A percentile compares a stretch with the other conserved stretches of the same genome.
These are phyloP conservation scores for Drosophila ezoana DNA, from an alignment of 2,888 invertebrate species.

Conservation along the genomic window DNA sequence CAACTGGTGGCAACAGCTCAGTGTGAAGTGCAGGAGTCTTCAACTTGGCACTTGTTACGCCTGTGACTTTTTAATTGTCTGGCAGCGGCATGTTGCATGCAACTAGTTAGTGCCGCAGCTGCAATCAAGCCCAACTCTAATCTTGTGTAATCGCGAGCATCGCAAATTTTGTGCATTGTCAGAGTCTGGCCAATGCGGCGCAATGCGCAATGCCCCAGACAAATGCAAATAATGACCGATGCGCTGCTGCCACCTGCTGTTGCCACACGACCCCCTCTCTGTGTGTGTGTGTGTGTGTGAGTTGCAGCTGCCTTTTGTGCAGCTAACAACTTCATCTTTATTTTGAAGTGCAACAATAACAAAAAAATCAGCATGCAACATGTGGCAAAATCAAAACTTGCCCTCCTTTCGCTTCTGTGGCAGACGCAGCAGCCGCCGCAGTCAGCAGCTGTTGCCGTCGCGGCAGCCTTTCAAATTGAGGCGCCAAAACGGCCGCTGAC, in stretches of 20 bases:
- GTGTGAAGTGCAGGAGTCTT: slow-evolving; percentile 55
- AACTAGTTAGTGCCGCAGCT: slow-evolving; percentile 44
- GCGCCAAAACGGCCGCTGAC: slow-evolving; percentile 51
- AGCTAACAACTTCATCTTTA: slow-evolving; percentile 42
- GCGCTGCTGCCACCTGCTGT: slow-evolving; percentile 18
- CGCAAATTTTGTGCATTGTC: slow-evolving; percentile 56
- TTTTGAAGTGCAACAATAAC: slow-evolving; percentile 20
- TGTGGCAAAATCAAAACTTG: slow-evolving; percentile 45
- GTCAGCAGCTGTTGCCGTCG: slow-evolving; percentile 6
- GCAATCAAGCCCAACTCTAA: slow-evolving; percentile 26
- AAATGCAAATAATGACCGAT: slow-evolving; percentile 34
- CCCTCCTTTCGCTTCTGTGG: slow-evolving; percentile 64
- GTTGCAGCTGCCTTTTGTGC: slow-evolving; percentile 7
- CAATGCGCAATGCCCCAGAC: slow-evolving; percentile 35
- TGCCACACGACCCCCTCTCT: neutral
- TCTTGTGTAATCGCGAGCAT: slow-evolving; percentile 57
- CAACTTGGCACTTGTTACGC: slow-evolving; percentile 72
- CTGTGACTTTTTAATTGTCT: slow-evolving; percentile 54
- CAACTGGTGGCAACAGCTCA: slow-evolving; percentile 20
- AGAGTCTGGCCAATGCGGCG: slow-evolving; percentile 45
- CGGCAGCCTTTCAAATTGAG: slow-evolving; percentile 49
- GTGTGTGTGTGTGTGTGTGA: neutral
- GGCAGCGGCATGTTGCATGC: slow-evolving; percentile 51
- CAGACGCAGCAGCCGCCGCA: slow-evolving; percentile 6
- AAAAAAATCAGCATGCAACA: slow-evolving; percentile 21